Conservation (phyloP, 2,888 invertebrate species). For the Lasius fuliginosus region DNA sequence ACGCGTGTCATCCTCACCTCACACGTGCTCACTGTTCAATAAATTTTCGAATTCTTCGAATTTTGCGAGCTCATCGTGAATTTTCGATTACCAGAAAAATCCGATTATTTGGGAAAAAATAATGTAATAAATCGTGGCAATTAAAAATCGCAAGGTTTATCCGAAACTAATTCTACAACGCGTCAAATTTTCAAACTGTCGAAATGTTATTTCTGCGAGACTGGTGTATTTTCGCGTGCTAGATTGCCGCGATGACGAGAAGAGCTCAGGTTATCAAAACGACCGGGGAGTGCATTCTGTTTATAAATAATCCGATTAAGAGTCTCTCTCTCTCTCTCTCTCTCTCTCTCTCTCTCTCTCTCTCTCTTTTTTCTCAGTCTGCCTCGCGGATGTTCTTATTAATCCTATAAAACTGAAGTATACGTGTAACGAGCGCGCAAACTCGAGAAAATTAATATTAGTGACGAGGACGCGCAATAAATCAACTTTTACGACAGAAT, state of each 20-base stretch:
- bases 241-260: constrained; percentile 17
- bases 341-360: background rate
- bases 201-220: background rate
- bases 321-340: constrained; percentile 13
- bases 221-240: background rate
- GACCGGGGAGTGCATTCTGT: constrained; percentile 45
- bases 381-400: constrained; percentile 64
- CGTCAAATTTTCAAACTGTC: background rate
- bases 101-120: background rate
- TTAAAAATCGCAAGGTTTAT: background rate
- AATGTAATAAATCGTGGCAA: background rate
- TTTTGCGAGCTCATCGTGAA: background rate
- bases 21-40: background rate
- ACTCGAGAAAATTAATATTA: constrained; percentile 74
- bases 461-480: constrained; percentile 71
- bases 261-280: constrained; percentile 13
- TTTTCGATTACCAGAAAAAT: background rate
- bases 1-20: constrained; percentile 27
- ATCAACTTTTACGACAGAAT: constrained; percentile 76
- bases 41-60: background rate
- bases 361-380: background rate
- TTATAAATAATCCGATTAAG: constrained; percentile 68
- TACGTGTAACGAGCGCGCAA: constrained; percentile 72
- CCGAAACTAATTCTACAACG: background rate
- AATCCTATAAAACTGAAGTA: constrained; percentile 72